A percentile compares a stretch with the other conserved stretches of the same genome.
phyloP scores from a whole-genome alignment of 1,140 invertebrate genomes.

The Pseudomyrmex cubaensis region DNA sequence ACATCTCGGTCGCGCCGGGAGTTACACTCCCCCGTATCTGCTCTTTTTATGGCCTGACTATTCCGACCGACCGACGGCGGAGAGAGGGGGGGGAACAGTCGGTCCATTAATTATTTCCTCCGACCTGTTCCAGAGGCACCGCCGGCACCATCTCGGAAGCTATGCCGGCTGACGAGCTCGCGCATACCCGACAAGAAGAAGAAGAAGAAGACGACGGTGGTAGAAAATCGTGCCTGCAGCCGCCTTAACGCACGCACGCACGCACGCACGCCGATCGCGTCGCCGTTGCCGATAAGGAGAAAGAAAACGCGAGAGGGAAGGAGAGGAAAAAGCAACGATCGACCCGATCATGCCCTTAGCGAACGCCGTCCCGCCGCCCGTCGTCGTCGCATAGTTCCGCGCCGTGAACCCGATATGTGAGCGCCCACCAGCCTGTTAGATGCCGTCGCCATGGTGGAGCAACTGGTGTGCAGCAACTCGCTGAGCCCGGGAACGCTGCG shows the following conservation, averaged over 20 bases:
- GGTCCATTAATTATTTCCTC: conserved; percentile 72
- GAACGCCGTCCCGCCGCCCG: conserved; percentile 19
- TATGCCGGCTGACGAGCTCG: conserved; percentile 75
- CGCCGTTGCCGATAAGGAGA: conserved; percentile 10
- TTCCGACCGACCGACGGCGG: conserved; percentile 19
- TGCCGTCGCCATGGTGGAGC: conserved; percentile 72
- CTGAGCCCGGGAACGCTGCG: conserved; percentile 74
- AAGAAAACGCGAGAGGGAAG: not conserved
- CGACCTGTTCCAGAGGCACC: conserved; percentile 72
- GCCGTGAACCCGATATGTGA: conserved; percentile 42
- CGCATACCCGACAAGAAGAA: conserved; percentile 60
- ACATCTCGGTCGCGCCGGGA: not conserved
- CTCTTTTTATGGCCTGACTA: conserved; percentile 44
- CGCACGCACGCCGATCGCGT: conserved; percentile 7
- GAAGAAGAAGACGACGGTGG: conserved; percentile 46
- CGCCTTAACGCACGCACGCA: conserved; percentile 72
- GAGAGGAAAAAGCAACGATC: conserved; percentile 15
- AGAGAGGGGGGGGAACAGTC: conserved; percentile 4
- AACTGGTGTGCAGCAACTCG: conserved; percentile 76
- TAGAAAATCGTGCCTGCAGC: conserved; percentile 72
- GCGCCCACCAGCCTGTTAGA: conserved; percentile 26
- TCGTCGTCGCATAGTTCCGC: conserved; percentile 35
- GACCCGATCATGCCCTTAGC: conserved; percentile 60
- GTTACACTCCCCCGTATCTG: conserved; percentile 36
- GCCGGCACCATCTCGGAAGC: conserved; percentile 73